Evolutionary conservation across 2,888 invertebrate genomes (phyloP), one percentile per base, ranked within the genome.

Genomic region (Drosophila robusta): DNA sequence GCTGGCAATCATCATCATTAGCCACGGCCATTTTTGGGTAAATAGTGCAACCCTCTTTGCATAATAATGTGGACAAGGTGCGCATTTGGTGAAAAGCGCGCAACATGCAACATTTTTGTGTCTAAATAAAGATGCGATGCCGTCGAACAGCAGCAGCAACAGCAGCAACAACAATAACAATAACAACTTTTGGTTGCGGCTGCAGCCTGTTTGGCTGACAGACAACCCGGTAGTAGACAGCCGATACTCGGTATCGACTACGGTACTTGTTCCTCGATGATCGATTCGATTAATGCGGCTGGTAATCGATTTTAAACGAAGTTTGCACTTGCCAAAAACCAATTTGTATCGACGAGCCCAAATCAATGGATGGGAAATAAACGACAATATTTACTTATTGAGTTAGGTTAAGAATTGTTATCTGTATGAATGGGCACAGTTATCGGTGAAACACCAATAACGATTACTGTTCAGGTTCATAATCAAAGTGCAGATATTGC

Each of bases 21-120:
- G 91, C 87, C 80, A 81, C 81, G 80, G 80, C 91, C 91, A 91
- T 91, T 88, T 91, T 91, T 91, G 91, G 91, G 89, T 90, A 91
- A 91, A 89, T 91, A 91, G 91, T 91, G 90, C 91, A 91, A 90
- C 91, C 90, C 91, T 89, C 91, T 91, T 91, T 91, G 91, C 91
- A 91, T 91, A 91, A 91, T 91, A 91, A 91, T 91, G 91, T 90
- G 90, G 90, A 80, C 83, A 81, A 78, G 67, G 68, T 71, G 71
- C 88, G 72, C 77, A 77, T 85, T 87, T 86, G 89, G 87, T 82
- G 87, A 87, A 87, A 87, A 82, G 84, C 76, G 66, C 83, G 83
- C 83, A 87, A 77, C 87, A 87, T 84, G 84, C 89, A 80, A 85
- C 86, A 87, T 86, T 87, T 80, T 85, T 86, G 68, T 82, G 87